Percentiles rank a stretch among this genome's conserved stretches.
Conservation (phyloP, 2,113 vertebrate species). For the Callocephalon fimbriatum region DNA sequence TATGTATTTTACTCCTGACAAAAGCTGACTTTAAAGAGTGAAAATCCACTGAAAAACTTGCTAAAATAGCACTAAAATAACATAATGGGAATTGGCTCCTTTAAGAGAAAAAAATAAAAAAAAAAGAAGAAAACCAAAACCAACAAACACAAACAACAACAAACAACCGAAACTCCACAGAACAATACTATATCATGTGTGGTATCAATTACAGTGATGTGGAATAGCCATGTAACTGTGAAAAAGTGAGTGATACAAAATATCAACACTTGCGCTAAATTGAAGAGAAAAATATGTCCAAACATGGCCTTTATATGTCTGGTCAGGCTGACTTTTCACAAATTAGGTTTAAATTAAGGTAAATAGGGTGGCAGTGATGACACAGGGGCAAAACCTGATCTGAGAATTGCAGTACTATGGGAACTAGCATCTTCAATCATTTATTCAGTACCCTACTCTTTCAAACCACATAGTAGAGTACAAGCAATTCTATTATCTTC, state of each 20-base stretch:
- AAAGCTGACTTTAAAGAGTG: background rate
- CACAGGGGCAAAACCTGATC: background rate
- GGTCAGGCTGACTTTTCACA: background rate
- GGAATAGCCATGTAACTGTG: background rate
- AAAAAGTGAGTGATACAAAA: background rate
- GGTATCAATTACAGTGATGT: background rate
- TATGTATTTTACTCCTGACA: background rate
- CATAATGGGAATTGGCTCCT: rapidly evolving
- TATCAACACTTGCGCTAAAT: background rate
- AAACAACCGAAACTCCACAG: rapidly evolving
- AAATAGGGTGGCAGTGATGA: background rate
- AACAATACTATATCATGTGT: background rate
- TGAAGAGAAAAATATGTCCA: background rate
- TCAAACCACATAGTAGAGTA: background rate
- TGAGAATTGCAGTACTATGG: background rate
- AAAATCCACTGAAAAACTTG: background rate
- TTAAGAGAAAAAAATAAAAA: background rate
- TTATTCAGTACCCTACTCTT: background rate
- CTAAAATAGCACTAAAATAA: background rate
- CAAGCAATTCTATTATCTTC: background rate
- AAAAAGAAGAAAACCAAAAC: rapidly evolving
- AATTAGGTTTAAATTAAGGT: background rate
- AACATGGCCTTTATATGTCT: background rate
- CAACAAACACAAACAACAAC: background rate
- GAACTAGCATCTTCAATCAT: background rate